phyloP scores from a whole-genome alignment of 2,888 invertebrate species.

The Trypoxylon attenuatum region DNA sequence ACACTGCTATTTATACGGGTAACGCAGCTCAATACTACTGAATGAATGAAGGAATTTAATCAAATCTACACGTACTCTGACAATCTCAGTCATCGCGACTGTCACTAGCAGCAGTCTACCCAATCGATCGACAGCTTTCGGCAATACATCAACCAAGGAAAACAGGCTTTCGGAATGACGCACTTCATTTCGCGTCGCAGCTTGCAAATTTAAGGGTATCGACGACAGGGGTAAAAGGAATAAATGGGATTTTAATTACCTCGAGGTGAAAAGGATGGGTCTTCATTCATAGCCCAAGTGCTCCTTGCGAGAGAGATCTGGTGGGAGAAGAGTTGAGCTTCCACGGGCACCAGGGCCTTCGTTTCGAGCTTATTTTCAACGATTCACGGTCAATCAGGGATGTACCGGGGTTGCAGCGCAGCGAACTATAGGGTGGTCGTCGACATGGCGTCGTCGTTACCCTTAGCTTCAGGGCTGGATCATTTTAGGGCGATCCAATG shows the following conservation, averaged over 20 bases:
- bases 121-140: conserved; percentile 20
- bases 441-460: conserved; percentile 50
- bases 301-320: conserved; percentile 53
- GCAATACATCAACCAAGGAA: conserved; percentile 7
- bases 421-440: conserved; percentile 47
- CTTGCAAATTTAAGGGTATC: too few species aligned
- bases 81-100: conserved; percentile 15
- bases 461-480: conserved; percentile 40
- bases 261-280: conserved; percentile 89
- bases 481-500: conserved; percentile 9
- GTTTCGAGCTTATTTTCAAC: conserved; percentile 13
- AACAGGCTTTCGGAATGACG: conserved; percentile 25
- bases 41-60: neutral
- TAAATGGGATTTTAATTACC: conserved; percentile 77
- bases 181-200: conserved; percentile 27
- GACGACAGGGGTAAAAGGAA: too few species aligned
- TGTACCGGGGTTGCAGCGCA: conserved; percentile 40
- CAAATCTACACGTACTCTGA: conserved; percentile 32
- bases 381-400: conserved; percentile 37
- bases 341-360: neutral
- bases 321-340: conserved; percentile 18
- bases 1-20: too few species aligned
- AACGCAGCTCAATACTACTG: neutral
- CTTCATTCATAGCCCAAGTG: conserved; percentile 87
- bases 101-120: conserved; percentile 1